Percentiles rank a stretch among this genome's conserved stretches.
Evolutionary conservation across 2,888 invertebrate genomes (phyloP).

Genomic region (Tenodera sinensis): DNA sequence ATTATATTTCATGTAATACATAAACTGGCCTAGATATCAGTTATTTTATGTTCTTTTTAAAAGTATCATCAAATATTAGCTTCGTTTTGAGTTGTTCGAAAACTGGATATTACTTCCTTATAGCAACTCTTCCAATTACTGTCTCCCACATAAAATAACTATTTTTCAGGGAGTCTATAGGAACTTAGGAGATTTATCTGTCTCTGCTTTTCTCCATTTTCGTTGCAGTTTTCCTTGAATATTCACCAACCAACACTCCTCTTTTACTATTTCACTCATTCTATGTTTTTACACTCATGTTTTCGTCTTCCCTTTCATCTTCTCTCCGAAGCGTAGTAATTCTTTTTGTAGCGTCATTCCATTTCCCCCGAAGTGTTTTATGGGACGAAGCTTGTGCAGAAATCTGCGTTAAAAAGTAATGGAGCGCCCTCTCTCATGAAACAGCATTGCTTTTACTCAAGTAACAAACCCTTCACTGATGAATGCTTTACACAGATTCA

Average conservation of each 20-base stretch:
- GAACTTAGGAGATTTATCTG: too few species aligned
- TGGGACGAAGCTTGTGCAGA: not conserved
- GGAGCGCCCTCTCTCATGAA: not conserved
- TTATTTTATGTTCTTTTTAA: too few species aligned
- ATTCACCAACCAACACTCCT: not conserved
- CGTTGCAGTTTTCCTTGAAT: not conserved
- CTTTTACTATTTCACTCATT: not conserved
- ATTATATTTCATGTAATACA: not conserved
- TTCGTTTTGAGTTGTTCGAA: too few species aligned
- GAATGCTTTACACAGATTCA: not conserved
- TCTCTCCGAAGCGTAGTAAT: not conserved
- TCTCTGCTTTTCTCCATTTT: not conserved
- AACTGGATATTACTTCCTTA: too few species aligned
- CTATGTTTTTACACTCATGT: not conserved
- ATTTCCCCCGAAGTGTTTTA: not conserved
- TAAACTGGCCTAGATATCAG: not conserved
- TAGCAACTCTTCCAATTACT: too few species aligned
- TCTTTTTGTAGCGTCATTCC: not conserved
- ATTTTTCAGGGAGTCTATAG: too few species aligned
- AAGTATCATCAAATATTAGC: too few species aligned
- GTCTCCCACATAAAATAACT: too few species aligned
- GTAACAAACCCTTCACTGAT: not conserved
- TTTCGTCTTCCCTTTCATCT: not conserved
- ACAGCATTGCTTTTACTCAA: not conserved
- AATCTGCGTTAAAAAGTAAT: not conserved